A percentile compares a stretch with the other conserved stretches of the same genome.
phyloP scores from a whole-genome alignment of 64 coral and sea anemone species.

The Actinia tenebrosa region DNA sequence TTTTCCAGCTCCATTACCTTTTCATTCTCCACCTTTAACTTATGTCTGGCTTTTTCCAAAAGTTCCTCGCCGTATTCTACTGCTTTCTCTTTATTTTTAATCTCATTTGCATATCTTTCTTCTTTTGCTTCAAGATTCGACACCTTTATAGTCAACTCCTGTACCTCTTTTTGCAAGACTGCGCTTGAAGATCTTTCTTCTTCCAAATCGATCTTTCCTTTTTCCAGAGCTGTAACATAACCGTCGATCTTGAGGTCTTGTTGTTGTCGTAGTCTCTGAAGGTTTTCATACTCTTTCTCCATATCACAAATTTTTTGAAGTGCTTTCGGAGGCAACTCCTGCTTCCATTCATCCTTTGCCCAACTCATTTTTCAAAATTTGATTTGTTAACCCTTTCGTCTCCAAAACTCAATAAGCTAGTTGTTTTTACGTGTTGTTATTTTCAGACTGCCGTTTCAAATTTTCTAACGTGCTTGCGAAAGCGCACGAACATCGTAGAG shows the following conservation, averaged over 20 bases:
- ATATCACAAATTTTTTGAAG: slow-evolving; percentile 69
- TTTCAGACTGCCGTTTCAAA: background rate
- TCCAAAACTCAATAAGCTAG: background rate
- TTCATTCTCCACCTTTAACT: slow-evolving; percentile 15
- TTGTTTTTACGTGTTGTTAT: background rate
- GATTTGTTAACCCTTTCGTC: background rate
- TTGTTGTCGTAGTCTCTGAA: slow-evolving; percentile 69
- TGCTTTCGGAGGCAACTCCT: slow-evolving; percentile 58
- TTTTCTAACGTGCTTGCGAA: background rate
- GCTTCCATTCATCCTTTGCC: slow-evolving; percentile 93
- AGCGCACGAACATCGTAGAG: background rate
- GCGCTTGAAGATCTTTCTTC: slow-evolving; percentile 59
- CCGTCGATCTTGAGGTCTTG: slow-evolving; percentile 74
- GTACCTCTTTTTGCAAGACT: slow-evolving; percentile 55
- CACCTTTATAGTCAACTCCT: slow-evolving; percentile 48
- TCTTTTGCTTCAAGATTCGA: slow-evolving; percentile 59
- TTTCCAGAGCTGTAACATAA: slow-evolving; percentile 48
- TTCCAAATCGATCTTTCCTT: slow-evolving; percentile 44
- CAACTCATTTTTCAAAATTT: slow-evolving; percentile 58
- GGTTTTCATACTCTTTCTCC: slow-evolving; percentile 70
- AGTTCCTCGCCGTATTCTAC: slow-evolving; percentile 60
- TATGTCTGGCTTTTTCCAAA: slow-evolving; percentile 48
- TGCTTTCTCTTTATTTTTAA: slow-evolving; percentile 55
- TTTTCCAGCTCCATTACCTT: slow-evolving; percentile 24
- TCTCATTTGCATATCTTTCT: slow-evolving; percentile 49